Evolutionary conservation across 2,797 vertebrate genomes (phyloP).

Genomic region (Coccyzus lansbergi): DNA sequence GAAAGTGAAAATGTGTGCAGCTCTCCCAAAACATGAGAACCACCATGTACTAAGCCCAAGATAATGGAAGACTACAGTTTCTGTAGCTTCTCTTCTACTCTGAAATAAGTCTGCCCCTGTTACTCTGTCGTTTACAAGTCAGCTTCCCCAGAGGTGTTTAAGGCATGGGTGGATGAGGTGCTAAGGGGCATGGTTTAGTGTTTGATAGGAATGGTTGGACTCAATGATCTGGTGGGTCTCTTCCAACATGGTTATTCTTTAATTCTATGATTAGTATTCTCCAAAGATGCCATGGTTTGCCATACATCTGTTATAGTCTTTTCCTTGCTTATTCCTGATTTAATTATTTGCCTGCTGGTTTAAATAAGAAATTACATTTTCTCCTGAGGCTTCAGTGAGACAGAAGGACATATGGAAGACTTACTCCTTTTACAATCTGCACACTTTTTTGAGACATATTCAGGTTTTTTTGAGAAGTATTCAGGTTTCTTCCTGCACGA

Average conservation of each 20-base stretch:
- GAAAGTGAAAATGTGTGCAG: neutral
- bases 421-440: neutral
- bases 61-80: neutral
- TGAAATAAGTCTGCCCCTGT: neutral
- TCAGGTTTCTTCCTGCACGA: neutral
- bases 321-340: neutral
- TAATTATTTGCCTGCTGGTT: neutral
- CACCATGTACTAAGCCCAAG: neutral
- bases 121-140: neutral
- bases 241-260: no score
- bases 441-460: neutral
- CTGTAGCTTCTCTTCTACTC: neutral
- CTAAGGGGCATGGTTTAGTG: no score
- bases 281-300: neutral
- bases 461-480: no score
- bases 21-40: neutral
- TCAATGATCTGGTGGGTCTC: no score
- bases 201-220: no score
- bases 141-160: no score
- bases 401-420: neutral
- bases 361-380: neutral
- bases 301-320: neutral
- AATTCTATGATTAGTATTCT: no score
- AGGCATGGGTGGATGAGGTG: no score
- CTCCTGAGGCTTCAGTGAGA: neutral